Base-by-base conservation (phyloP, 2,113 vertebrate genomes). In the Rhadina sibilatrix region DNA sequence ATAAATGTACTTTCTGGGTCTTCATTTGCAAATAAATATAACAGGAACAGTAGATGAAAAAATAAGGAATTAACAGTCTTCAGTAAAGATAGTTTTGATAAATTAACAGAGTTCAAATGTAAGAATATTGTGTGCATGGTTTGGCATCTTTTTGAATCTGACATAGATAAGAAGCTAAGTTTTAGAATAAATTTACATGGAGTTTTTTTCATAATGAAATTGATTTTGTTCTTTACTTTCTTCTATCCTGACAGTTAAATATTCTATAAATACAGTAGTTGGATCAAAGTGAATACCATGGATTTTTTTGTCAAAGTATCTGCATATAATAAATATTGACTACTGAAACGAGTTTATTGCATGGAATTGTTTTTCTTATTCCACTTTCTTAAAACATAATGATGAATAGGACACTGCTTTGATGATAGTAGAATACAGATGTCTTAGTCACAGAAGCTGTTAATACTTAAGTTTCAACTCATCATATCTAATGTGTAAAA, bases 21-120 rank as follows among this genome's bases (percentile, higher is more conserved):
- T 96, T 97, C 91, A 63, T 85, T 94, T 71, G 95, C 96, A 97
- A 94, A 54, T 88, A 97, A 90, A 61, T 84, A 16, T 57, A 85
- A 64, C 10, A 9, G 76, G 20, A 54, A 30, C 17, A 68, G 46
- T 15, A 60, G 61, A 16, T 68, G 11, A 69, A 91, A 64, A 85
- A 79, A 49, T 14, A 69, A 8, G 15, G 46, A 82, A 72, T 60
- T 75, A 50, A 59, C 27, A 83, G 61, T 69, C 22, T 69, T 72
- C 70, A 44, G 2, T 53, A 38, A 81, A 71, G 30, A 52, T 20
- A 40, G 20, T 52, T 87, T 75, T 37, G 17, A 16, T 84, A 77
- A 1, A 3, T 64, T 64, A 75, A 22, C 28, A 65, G n/a, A n/a
- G 28, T 24, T 82, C 17, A 74, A 25, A 78, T 38, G 6, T 24